phyloP scores from a whole-genome alignment of 2,888 invertebrate genomes.

The Caenorhabditis sp. region DNA sequence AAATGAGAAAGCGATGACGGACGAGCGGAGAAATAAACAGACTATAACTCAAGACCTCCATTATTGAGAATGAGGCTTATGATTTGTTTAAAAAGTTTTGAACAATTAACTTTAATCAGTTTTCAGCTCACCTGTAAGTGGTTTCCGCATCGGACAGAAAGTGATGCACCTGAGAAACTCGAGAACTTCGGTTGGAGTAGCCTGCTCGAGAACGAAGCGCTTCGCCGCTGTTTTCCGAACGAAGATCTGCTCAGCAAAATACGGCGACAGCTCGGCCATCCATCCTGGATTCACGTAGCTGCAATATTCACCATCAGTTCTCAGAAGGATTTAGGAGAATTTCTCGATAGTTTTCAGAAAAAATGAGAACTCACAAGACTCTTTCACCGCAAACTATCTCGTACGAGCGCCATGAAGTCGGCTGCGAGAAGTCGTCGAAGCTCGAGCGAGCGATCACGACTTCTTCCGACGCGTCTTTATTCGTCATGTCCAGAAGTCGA shows the following conservation, averaged over 20 bases:
- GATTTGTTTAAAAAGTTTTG: neutral
- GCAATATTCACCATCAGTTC: too few species aligned
- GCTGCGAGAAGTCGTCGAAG: conserved; percentile 72
- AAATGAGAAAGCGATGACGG: too few species aligned
- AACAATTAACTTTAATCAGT: neutral
- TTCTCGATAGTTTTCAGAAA: neutral
- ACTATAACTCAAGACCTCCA: too few species aligned
- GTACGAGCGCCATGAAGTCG: conserved; percentile 64
- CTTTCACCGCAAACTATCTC: conserved; percentile 63
- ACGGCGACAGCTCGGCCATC: conserved; percentile 71
- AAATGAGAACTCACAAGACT: conserved; percentile 47
- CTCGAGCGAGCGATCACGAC: conserved; percentile 65
- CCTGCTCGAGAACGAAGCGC: conserved; percentile 61
- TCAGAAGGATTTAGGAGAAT: too few species aligned
- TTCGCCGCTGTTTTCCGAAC: conserved; percentile 49
- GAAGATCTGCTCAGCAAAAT: conserved; percentile 65
- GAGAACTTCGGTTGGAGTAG: conserved; percentile 64
- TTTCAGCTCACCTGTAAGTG: conserved; percentile 61
- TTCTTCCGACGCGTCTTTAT: conserved; percentile 57
- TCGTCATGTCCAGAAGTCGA: conserved; percentile 47
- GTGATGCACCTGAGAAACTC: conserved; percentile 72
- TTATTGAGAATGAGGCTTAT: too few species aligned
- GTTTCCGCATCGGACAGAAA: conserved; percentile 73
- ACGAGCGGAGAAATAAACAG: too few species aligned
- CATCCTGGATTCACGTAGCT: conserved; percentile 73